Conservation (phyloP, 1,140 invertebrate genomes). For the Antheraea pernyi region DNA sequence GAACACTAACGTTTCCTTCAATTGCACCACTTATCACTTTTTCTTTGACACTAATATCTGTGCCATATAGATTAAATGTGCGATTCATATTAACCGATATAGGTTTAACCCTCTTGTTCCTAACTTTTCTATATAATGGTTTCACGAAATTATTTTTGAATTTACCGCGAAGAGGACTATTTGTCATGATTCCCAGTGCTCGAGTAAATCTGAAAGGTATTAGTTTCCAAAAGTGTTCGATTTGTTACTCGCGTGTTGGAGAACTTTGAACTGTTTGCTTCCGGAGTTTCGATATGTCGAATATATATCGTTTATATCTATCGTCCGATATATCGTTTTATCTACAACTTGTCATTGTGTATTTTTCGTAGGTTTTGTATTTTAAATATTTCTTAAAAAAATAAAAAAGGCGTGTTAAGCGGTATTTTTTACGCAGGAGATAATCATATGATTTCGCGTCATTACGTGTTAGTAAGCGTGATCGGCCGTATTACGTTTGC, state of each 20-base stretch:
- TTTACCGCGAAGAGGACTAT: constrained; percentile 24
- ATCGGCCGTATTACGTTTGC: no score
- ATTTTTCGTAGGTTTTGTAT: no score
- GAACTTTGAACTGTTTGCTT: constrained; percentile 13
- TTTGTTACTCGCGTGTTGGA: constrained; percentile 38
- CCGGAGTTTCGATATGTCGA: constrained; percentile 5
- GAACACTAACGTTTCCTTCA: not conserved
- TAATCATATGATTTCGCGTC: no score
- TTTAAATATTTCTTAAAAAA: no score
- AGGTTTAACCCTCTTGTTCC: constrained; percentile 29
- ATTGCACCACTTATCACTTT: constrained; percentile 34
- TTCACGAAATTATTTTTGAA: constrained; percentile 59
- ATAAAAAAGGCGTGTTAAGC: no score
- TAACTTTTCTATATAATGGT: constrained; percentile 57
- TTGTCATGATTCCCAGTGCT: constrained; percentile 20
- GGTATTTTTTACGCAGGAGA: no score
- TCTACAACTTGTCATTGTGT: no score
- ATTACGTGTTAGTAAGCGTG: no score
- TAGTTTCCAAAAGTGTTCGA: constrained; percentile 13
- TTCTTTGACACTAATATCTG: constrained; percentile 46
- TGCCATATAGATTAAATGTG: constrained; percentile 48
- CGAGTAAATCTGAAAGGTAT: constrained; percentile 7
- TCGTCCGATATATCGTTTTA: not conserved
- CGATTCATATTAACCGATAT: constrained; percentile 50
- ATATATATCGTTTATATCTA: no score